Evolutionary conservation across 2,797 vertebrate species (phyloP).

Genomic region (Spatula versicolor): DNA sequence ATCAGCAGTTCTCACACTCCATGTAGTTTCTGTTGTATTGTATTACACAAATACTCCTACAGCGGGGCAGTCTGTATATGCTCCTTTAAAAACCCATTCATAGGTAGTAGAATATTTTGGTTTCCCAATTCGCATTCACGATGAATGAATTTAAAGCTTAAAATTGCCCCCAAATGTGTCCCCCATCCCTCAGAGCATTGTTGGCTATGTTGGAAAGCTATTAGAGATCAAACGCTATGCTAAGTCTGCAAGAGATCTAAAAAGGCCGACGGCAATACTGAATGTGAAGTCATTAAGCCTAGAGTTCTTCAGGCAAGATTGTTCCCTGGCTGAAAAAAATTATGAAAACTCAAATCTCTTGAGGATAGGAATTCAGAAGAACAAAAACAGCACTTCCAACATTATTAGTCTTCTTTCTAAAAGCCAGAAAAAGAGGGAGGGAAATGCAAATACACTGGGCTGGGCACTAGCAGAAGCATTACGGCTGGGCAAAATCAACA

Average conservation of each 20-base stretch:
- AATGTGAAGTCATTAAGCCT: background rate
- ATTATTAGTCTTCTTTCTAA: background rate
- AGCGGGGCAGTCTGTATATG: background rate
- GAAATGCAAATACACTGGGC: background rate
- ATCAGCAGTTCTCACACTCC: background rate
- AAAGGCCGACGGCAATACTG: background rate
- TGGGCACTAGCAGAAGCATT: background rate
- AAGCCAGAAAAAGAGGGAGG: background rate
- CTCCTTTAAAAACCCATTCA: background rate
- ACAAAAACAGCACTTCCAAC: background rate
- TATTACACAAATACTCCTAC: background rate
- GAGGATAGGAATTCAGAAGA: background rate
- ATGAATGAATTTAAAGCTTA: background rate
- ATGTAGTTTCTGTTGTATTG: background rate
- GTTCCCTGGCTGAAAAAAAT: background rate
- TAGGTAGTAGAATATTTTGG: background rate
- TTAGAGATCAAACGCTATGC: background rate
- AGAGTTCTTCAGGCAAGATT: background rate
- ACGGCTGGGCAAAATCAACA: background rate
- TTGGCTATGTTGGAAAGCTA: background rate
- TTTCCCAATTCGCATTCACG: background rate
- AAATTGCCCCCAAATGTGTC: background rate
- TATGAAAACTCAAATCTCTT: background rate
- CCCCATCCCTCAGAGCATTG: background rate
- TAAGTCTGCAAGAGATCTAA: background rate